Conservation (phyloP, 1,140 invertebrate species). For the Heterodera schachtii region DNA sequence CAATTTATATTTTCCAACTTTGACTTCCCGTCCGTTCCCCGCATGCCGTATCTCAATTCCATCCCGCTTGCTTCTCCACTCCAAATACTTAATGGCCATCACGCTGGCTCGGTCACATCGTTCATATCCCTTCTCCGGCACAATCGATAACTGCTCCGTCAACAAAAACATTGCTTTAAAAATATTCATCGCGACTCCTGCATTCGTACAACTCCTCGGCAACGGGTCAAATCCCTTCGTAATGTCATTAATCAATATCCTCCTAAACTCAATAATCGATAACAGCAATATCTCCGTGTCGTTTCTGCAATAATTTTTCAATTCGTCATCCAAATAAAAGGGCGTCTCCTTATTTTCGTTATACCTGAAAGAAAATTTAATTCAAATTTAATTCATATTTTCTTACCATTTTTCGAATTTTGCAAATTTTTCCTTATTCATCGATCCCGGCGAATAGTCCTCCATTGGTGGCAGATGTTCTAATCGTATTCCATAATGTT, state of each 20-base stretch:
- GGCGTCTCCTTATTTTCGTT: background rate
- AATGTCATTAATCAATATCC: background rate
- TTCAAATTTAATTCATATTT: background rate
- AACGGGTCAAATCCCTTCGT: slow-evolving; percentile 11
- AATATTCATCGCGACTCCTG: background rate
- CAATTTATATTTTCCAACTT: background rate
- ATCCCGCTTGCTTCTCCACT: slow-evolving; percentile 3
- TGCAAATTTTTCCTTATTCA: background rate
- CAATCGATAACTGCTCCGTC: background rate
- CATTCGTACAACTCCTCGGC: background rate
- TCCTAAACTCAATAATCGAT: slow-evolving; percentile 3
- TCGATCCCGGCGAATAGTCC: background rate
- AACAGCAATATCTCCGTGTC: slow-evolving; percentile 10
- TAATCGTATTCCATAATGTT: background rate
- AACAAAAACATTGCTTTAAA: background rate
- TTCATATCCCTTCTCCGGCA: slow-evolving; percentile 19
- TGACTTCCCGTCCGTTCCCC: background rate
- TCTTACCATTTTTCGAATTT: background rate
- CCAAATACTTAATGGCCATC: slow-evolving; percentile 10
- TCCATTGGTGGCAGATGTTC: background rate
- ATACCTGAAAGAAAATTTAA: background rate
- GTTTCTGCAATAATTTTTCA: slow-evolving; percentile 9
- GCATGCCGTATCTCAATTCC: background rate
- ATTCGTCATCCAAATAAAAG: background rate
- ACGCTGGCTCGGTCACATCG: background rate